phyloP scores from a whole-genome alignment of 2,113 vertebrate species.

The Morone chrysops region DNA sequence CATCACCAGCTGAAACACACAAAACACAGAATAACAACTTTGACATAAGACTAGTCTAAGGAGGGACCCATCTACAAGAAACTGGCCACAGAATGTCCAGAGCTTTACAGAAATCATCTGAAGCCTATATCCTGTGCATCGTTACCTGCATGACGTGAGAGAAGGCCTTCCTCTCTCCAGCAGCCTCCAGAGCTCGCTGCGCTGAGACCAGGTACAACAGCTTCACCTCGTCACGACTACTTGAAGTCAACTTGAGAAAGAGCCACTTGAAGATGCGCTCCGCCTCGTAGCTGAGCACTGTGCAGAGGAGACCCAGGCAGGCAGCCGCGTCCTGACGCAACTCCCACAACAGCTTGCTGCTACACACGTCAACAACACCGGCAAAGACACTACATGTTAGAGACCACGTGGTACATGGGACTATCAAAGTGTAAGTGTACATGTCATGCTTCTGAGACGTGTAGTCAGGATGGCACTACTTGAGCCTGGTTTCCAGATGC shows the following conservation, averaged over 20 bases:
- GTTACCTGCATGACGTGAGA: constrained; percentile 97
- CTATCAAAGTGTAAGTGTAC: background rate
- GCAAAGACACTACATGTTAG: background rate
- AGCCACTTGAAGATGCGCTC: constrained; percentile 99
- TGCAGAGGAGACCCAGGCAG: constrained; percentile 96
- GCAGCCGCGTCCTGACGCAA: constrained; percentile 96
- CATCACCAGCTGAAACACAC: constrained; percentile 93
- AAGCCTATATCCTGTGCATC: no score
- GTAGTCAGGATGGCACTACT: background rate
- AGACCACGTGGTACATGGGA: background rate
- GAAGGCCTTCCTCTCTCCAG: constrained; percentile 98
- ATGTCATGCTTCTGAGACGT: background rate
- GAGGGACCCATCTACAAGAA: no score
- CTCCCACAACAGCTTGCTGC: constrained; percentile 98
- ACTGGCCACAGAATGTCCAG: background rate
- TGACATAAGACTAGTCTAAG: no score
- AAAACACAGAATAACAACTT: background rate
- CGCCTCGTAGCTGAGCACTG: constrained; percentile 95
- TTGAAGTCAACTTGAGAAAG: constrained; percentile 94
- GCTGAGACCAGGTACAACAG: constrained; percentile 94
- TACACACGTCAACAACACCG: constrained; percentile 63
- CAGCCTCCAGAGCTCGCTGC: constrained; percentile 95
- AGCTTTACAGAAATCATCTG: background rate
- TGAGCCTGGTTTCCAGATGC: background rate
- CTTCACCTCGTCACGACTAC: constrained; percentile 96